phyloP scores from a whole-genome alignment of 2,797 vertebrate genomes.

The Sebastiscus albofasciatus region DNA sequence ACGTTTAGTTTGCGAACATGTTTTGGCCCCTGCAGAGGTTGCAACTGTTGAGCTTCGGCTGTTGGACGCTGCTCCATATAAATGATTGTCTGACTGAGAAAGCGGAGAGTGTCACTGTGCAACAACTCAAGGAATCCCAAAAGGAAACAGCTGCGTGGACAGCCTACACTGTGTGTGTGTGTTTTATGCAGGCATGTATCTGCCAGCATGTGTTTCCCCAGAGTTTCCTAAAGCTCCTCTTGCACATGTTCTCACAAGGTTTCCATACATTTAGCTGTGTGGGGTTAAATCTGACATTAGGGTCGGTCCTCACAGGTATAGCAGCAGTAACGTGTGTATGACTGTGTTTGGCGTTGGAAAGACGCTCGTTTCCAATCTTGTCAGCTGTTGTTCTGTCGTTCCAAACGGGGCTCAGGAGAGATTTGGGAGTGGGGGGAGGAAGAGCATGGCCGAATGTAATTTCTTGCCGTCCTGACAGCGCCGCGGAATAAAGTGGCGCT shows the following conservation, averaged over 20 bases:
- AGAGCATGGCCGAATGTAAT: constrained; percentile 91
- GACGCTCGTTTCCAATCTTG: constrained; percentile 83
- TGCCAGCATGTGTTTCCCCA: constrained; percentile 67
- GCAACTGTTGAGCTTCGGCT: constrained; percentile 1
- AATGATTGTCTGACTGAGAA: constrained; percentile 56
- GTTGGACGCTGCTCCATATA: constrained; percentile 2
- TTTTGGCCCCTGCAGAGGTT: constrained; percentile 1
- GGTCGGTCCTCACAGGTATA: constrained; percentile 28
- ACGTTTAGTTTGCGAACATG: not conserved
- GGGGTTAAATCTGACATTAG: not conserved
- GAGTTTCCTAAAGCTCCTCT: constrained; percentile 57
- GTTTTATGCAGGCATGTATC: constrained; percentile 29
- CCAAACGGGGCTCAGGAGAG: constrained; percentile 86
- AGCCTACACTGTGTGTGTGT: constrained; percentile 15
- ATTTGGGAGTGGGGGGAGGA: constrained; percentile 68
- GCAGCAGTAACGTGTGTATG: not conserved
- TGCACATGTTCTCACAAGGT: constrained; percentile 31
- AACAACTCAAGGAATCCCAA: constrained; percentile 71
- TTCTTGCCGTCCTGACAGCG: constrained; percentile 93
- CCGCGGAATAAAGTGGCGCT: constrained; percentile 90
- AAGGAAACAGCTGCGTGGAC: constrained; percentile 76
- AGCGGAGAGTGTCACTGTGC: constrained; percentile 62
- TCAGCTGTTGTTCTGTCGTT: constrained; percentile 86
- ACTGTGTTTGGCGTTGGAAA: constrained; percentile 12
- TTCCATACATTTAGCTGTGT: not conserved